Percentiles rank a stretch among this genome's conserved stretches.
Evolutionary conservation across 2,888 invertebrate genomes (phyloP).

Genomic region (Augochlorella aurata): DNA sequence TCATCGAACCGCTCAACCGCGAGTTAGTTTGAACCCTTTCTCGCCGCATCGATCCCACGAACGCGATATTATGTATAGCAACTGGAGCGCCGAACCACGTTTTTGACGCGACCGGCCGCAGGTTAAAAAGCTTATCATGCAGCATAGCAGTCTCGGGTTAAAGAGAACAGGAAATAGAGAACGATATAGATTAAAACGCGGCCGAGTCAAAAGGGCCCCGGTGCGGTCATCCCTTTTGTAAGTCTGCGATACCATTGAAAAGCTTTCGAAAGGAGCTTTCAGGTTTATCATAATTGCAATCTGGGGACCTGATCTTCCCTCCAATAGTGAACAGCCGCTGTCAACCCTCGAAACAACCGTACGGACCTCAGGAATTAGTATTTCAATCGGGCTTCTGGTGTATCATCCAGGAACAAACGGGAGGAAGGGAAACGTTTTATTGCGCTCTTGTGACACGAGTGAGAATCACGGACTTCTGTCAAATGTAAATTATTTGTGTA

Average conservation of each 20-base stretch:
- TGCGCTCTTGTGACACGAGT: not conserved
- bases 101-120: slow-evolving; percentile 26
- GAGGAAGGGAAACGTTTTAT: not conserved
- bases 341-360: slow-evolving; percentile 13
- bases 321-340: slow-evolving; percentile 34
- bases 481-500: too few relatives aligned
- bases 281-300: slow-evolving; percentile 80
- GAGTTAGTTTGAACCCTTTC: not conserved
- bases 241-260: slow-evolving; percentile 66
- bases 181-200: slow-evolving; percentile 66
- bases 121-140: slow-evolving; percentile 60
- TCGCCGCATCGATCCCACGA: slow-evolving; percentile 2
- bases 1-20: not conserved
- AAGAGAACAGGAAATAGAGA: slow-evolving; percentile 61
- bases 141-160: slow-evolving; percentile 37
- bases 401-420: not conserved
- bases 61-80: not conserved
- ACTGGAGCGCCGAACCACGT: not conserved
- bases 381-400: not conserved
- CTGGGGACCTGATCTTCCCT: slow-evolving; percentile 63
- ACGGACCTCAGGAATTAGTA: slow-evolving; percentile 11
- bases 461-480: too few relatives aligned
- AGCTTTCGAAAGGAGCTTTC: slow-evolving; percentile 72
- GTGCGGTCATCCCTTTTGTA: slow-evolving; percentile 52
- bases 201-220: slow-evolving; percentile 45